Percentiles rank a stretch among this genome's conserved stretches.
phyloP scores from a whole-genome alignment of 2,888 invertebrate species.

The Adineta ricciae region DNA sequence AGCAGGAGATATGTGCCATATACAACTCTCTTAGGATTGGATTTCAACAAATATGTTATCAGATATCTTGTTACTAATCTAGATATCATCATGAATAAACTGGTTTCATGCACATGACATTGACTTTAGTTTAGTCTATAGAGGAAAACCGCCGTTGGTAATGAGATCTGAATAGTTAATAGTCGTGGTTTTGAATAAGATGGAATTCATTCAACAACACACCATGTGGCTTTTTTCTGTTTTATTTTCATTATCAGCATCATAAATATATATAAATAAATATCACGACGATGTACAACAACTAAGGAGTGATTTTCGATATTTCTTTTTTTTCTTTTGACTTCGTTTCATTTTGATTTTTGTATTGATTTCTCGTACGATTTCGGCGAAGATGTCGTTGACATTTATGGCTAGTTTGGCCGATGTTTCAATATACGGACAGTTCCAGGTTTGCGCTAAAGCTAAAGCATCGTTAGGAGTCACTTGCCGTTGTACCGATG shows the following conservation, averaged over 20 bases:
- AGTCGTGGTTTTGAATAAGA: no score
- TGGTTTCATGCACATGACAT: no score
- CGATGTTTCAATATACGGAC: conserved; percentile 91
- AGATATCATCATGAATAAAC: neutral
- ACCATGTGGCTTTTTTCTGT: no score
- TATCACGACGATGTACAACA: neutral
- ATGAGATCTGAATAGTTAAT: no score
- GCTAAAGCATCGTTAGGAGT: conserved; percentile 70
- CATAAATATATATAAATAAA: conserved; percentile 10
- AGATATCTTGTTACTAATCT: neutral
- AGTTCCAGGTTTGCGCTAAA: conserved; percentile 87
- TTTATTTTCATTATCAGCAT: neutral
- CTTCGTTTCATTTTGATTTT: neutral
- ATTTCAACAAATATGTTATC: neutral
- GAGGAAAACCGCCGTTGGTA: no score
- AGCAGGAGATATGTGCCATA: neutral
- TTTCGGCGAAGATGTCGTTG: conserved; percentile 98
- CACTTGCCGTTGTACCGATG: conserved; percentile 87
- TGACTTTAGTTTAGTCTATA: no score
- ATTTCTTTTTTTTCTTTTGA: neutral
- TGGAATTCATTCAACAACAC: no score
- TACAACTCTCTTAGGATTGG: neutral
- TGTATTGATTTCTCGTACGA: conserved; percentile 95
- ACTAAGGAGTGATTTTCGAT: neutral
- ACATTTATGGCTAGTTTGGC: conserved; percentile 93